Percentiles rank a stretch among this genome's conserved stretches.
phyloP scores from a whole-genome alignment of 2,797 vertebrate genomes.

The Lateolabrax maculatus region DNA sequence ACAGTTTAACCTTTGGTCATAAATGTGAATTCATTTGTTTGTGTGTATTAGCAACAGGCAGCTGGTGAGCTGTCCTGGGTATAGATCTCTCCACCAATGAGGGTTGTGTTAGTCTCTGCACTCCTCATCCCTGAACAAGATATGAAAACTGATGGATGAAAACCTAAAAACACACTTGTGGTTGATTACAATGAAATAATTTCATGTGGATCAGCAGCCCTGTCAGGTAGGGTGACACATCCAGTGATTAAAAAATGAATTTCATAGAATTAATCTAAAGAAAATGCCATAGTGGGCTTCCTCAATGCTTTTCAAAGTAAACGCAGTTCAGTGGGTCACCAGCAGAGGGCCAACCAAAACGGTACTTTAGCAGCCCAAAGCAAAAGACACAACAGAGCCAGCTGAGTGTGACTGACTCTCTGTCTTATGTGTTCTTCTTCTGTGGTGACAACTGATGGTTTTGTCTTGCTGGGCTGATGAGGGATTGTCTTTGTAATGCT shows the following conservation, averaged over 20 bases:
- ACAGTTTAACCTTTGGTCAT: not conserved
- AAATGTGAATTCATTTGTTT: not conserved
- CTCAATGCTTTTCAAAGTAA: not conserved
- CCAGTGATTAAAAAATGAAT: slow-evolving; percentile 7
- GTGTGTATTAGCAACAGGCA: not conserved
- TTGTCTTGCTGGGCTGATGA: slow-evolving; percentile 25
- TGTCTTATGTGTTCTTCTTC: not conserved
- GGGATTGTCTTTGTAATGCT: slow-evolving; percentile 38
- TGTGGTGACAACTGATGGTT: slow-evolving; percentile 10
- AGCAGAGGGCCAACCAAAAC: slow-evolving; percentile 59
- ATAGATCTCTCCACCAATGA: not conserved
- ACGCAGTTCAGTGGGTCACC: slow-evolving; percentile 54
- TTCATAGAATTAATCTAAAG: not conserved
- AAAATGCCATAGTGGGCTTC: not conserved
- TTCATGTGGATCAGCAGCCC: not conserved
- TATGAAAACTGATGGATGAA: not conserved
- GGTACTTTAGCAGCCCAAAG: not conserved
- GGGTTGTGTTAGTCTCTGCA: not conserved
- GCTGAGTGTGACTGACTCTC: not conserved
- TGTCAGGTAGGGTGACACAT: not conserved
- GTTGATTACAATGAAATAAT: not conserved
- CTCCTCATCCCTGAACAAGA: not conserved
- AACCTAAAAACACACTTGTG: not conserved
- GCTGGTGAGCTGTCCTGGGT: not conserved
- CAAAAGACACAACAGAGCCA: slow-evolving; percentile 3